Conservation (phyloP, 2,797 vertebrate genomes). For the Smutsia temminckii region DNA sequence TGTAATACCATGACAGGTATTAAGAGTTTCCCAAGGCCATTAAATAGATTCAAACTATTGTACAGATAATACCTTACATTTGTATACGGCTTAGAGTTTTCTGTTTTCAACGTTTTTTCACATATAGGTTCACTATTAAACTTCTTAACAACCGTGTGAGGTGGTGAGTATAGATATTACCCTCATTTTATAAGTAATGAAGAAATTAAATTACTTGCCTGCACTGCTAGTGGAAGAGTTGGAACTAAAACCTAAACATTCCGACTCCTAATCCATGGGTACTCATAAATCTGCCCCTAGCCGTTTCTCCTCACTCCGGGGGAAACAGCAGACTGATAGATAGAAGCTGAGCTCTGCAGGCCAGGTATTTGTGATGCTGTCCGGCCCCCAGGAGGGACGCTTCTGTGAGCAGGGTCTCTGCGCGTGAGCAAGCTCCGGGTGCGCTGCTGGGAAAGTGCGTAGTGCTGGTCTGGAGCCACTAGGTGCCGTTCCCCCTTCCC, state of each 20-base stretch:
- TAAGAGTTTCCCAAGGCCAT: no score
- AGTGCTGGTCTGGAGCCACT: background rate
- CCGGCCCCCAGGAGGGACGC: background rate
- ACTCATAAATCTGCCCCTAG: background rate
- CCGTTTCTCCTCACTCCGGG: background rate
- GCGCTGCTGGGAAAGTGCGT: background rate
- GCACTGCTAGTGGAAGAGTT: background rate
- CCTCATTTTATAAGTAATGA: background rate
- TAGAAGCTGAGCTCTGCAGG: background rate
- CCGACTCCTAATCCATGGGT: background rate
- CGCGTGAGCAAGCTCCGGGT: background rate
- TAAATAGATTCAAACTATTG: background rate
- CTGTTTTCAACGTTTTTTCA: background rate
- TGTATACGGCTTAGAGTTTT: background rate
- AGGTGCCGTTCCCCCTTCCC: rapidly evolving
- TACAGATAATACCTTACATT: background rate
- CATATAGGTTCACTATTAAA: background rate
- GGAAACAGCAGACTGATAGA: background rate
- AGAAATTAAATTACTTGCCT: background rate
- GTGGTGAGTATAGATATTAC: background rate
- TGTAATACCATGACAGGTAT: no score
- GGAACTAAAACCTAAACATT: background rate
- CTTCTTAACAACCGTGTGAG: background rate
- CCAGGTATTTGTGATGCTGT: background rate
- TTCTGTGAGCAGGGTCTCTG: background rate